These are phyloP conservation scores for Chunga burmeisteri DNA, from an alignment of 2,113 vertebrate genomes.

Conservation along the genomic window DNA sequence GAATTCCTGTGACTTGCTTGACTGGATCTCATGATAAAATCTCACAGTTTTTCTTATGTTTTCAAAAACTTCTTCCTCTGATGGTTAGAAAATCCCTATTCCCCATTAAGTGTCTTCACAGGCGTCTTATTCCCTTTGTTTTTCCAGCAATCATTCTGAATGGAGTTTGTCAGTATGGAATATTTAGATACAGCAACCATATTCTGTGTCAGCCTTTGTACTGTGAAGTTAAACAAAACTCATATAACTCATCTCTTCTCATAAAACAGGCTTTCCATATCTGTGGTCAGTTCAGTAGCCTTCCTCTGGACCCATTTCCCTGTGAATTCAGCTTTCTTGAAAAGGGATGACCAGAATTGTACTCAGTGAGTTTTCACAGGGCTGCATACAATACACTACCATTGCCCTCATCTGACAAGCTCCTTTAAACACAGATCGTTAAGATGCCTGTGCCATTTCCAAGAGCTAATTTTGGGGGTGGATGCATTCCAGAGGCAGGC, in stretches of 20 bases:
- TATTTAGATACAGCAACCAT: not conserved
- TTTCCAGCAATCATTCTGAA: not conserved
- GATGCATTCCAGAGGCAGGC: not conserved
- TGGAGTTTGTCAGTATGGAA: not conserved
- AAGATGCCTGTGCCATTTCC: not conserved
- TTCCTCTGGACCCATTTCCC: not conserved
- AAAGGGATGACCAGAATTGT: not conserved
- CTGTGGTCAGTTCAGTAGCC: not conserved
- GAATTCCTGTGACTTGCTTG: not conserved
- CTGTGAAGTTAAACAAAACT: not conserved
- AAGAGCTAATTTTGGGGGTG: not conserved
- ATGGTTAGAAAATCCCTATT: not conserved
- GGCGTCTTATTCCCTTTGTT: not conserved
- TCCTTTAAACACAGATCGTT: not conserved
- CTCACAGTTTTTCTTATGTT: not conserved
- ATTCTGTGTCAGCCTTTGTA: not conserved
- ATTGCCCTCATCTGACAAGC: not conserved
- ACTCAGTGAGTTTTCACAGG: not conserved
- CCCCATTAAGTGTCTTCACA: not conserved
- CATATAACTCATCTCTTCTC: not conserved
- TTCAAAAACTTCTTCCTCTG: not conserved
- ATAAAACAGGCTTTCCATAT: not conserved
- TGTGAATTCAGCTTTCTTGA: not conserved
- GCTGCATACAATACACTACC: rapidly evolving
- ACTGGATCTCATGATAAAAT: not conserved